Percentiles rank a stretch among this genome's conserved stretches.
phyloP scores from a whole-genome alignment of 2,888 invertebrate genomes.

The Tolmerus cingulatus region DNA sequence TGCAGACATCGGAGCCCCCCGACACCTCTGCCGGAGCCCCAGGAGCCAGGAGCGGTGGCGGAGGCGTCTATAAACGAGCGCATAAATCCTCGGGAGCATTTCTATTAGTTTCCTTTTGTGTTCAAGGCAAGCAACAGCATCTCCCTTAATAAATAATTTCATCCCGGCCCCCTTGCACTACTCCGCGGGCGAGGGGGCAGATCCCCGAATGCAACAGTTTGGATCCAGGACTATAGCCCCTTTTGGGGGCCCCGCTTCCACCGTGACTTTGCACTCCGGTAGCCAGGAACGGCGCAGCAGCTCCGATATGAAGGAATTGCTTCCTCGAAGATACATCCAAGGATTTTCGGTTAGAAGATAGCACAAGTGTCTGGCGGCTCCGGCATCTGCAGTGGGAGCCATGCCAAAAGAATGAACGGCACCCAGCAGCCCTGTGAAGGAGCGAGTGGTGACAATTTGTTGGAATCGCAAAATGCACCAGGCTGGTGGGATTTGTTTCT shows the following conservation, averaged over 20 bases:
- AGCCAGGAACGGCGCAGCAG: background rate
- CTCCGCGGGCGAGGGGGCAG: background rate
- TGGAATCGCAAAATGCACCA: conserved; percentile 39
- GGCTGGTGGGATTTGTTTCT: conserved; percentile 33
- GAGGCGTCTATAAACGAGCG: conserved; percentile 36
- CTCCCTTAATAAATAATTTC: conserved; percentile 40
- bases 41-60: background rate
- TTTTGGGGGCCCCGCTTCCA: background rate
- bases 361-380: conserved; percentile 19
- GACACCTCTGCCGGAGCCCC: background rate
- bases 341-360: conserved; percentile 33
- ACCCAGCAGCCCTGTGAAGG: conserved; percentile 26
- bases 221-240: background rate
- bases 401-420: conserved; percentile 36
- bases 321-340: conserved; percentile 29
- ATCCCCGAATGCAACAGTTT: conserved; percentile 36
- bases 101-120: conserved; percentile 42
- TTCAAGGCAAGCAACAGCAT: conserved; percentile 40
- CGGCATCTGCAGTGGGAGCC: conserved; percentile 25
- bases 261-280: background rate
- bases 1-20: background rate
- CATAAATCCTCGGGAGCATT: conserved; percentile 38
- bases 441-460: conserved; percentile 41
- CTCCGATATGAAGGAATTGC: conserved; percentile 29
- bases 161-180: background rate